Percentiles rank a stretch among this genome's conserved stretches.
Conservation (phyloP, 2,113 vertebrate genomes). For the Chascanopsetta lugubris region DNA sequence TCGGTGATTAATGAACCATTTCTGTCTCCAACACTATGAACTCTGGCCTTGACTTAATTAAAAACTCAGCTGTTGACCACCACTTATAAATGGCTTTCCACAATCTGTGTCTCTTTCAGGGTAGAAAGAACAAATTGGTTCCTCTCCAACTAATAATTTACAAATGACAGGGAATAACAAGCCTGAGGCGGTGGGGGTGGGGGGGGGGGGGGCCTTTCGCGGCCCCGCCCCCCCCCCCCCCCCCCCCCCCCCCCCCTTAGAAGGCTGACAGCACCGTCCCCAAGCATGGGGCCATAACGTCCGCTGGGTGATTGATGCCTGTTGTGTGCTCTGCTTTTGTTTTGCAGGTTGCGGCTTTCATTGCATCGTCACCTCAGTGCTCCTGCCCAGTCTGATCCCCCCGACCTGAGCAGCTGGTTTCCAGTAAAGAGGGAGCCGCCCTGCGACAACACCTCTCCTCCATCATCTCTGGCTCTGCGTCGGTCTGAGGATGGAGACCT, state of each 20-base stretch:
- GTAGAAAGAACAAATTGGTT: slow-evolving; percentile 61
- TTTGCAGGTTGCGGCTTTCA: slow-evolving; percentile 67
- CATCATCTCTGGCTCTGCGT: slow-evolving; percentile 53
- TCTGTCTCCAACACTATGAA: slow-evolving; percentile 64
- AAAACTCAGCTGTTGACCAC: slow-evolving; percentile 69
- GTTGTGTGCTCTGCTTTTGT: slow-evolving; percentile 65
- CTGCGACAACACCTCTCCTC: slow-evolving; percentile 44
- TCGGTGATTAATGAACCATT: slow-evolving; percentile 75
- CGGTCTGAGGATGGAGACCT: slow-evolving; percentile 23
- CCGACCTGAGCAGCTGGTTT: slow-evolving; percentile 59
- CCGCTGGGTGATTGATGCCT: slow-evolving; percentile 55
- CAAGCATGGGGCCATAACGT: background rate
- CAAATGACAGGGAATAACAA: slow-evolving; percentile 43
- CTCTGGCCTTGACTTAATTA: slow-evolving; percentile 76
- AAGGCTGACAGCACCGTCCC: background rate
- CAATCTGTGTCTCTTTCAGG: slow-evolving; percentile 62
- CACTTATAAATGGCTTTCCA: slow-evolving; percentile 74
- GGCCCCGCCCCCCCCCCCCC: background rate
- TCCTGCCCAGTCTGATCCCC: slow-evolving; percentile 44
- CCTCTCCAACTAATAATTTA: slow-evolving; percentile 60
- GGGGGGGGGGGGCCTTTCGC: too few relatives aligned
- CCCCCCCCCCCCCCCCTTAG: background rate
- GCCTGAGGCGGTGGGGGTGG: background rate
- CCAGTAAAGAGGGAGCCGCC: slow-evolving; percentile 49
- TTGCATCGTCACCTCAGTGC: slow-evolving; percentile 34